Evolutionary conservation across 1,140 invertebrate species (phyloP), one percentile per base, ranked within the genome.

Genomic region (Thaumetopoea pityocampa): DNA sequence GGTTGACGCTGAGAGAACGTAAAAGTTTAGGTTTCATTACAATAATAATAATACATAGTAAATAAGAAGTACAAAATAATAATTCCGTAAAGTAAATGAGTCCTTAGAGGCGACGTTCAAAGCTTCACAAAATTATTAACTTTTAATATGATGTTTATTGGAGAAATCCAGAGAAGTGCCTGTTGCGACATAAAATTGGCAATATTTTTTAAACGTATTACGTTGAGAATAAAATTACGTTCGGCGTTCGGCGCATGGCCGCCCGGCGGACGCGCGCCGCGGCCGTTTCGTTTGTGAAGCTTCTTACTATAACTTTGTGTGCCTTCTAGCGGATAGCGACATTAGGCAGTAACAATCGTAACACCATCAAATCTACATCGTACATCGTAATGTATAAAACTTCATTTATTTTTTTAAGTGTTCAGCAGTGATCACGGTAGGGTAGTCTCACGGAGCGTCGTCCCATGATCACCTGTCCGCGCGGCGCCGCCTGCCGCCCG

Each of bases 131-230:
- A 76, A 67, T 61, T 66, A 48, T 70, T 77, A 72, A 69, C 62
- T 76, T 41, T 79, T 78, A 80, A 67, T 82, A 78, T 78, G 78
- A 79, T 70, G 73, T 81, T 74, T 84, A 84, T 84, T 81, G 80
- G 80, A 84, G 77, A 59, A 80, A 80, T 84, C 80, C 80, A 81
- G 71, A 77, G 50, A 84, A 84, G 80, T 84, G 80, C 80, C 80
- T 84, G 76, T 81, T 79, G 76, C 69, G 73, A 81, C 76, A 77
- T 78, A 72, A 83, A 69, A 78, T 80, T 84, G 77, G 77, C 76
- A 81, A 81, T 81, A 84, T 81, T 79, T 83, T 78, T 69, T 70
- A 78, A 76, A 70, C 62, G 71, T 80, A 66, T 79, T 80, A 62
- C 61, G 63, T 79, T 80, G 58, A 61, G 56, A 64, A 54, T 67